Conservation (phyloP, 2,797 vertebrate genomes). For the Morus bassanus region DNA sequence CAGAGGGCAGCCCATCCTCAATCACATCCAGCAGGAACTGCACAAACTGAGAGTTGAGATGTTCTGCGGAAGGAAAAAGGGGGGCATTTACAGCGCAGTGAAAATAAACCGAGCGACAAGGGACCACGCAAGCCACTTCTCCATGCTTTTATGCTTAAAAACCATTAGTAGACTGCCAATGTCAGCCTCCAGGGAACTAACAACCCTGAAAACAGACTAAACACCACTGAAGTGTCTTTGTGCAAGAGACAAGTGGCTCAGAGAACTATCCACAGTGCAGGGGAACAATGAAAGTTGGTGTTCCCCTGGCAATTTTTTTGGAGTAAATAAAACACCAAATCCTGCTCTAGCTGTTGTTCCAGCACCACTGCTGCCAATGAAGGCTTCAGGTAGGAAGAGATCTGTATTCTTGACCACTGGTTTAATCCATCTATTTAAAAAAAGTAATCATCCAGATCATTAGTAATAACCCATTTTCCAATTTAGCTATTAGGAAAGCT, state of each 20-base stretch:
- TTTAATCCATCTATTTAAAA: not conserved
- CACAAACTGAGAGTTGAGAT: constrained; percentile 91
- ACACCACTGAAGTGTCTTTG: not conserved
- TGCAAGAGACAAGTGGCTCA: not conserved
- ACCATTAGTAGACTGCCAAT: not conserved
- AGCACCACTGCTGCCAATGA: not conserved
- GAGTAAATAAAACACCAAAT: not conserved
- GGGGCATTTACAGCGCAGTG: not conserved
- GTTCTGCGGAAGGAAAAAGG: constrained; percentile 79
- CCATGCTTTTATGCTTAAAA: not conserved
- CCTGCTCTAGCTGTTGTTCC: not conserved
- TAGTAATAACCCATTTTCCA: constrained; percentile 17
- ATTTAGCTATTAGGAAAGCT: constrained; percentile 24
- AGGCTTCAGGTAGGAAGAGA: not conserved
- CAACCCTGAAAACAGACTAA: not conserved
- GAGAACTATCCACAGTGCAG: not conserved
- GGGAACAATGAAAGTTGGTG: not conserved
- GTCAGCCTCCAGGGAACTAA: not conserved
- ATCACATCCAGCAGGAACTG: constrained; percentile 90
- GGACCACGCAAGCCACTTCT: not conserved
- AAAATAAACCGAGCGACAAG: not conserved
- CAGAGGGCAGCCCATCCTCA: constrained; percentile 91
- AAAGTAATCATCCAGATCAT: not conserved
- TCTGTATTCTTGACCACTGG: not conserved
- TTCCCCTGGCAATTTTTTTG: not conserved